Evolutionary conservation across 2,113 vertebrate species (phyloP).

Genomic region (Gymnorhina tibicen): DNA sequence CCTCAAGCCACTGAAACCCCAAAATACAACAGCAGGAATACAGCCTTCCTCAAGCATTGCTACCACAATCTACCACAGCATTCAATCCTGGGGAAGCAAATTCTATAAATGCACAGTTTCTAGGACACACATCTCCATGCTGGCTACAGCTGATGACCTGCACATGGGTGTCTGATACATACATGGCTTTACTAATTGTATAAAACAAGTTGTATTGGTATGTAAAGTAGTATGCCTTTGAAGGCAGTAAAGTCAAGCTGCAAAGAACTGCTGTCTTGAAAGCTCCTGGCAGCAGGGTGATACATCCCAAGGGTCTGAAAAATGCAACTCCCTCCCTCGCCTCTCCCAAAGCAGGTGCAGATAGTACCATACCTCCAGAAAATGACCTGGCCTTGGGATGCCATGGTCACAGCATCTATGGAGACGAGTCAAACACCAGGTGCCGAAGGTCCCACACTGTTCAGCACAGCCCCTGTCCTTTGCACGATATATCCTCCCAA

Average conservation of each 20-base stretch:
- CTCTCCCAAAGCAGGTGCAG: background rate
- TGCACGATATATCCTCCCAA: background rate
- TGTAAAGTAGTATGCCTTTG: too few relatives aligned
- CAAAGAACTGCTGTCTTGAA: background rate
- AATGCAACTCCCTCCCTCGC: background rate
- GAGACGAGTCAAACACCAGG: background rate
- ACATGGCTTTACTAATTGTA: background rate
- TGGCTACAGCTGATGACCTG: background rate
- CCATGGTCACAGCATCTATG: background rate
- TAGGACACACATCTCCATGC: background rate
- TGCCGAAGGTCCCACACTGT: background rate
- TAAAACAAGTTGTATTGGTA: background rate
- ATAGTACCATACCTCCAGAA: conserved; percentile 30
- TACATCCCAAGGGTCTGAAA: background rate
- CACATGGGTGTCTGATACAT: background rate
- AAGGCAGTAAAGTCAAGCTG: background rate
- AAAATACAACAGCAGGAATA: background rate
- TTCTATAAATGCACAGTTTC: background rate
- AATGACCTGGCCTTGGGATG: conserved; percentile 9
- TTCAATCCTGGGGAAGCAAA: background rate
- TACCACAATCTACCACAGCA: background rate
- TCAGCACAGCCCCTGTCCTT: background rate
- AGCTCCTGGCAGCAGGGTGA: background rate
- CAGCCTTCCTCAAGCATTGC: background rate
- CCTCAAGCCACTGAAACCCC: background rate